Conservation (phyloP, 2,888 invertebrate genomes). For the Campoplex nolae region DNA sequence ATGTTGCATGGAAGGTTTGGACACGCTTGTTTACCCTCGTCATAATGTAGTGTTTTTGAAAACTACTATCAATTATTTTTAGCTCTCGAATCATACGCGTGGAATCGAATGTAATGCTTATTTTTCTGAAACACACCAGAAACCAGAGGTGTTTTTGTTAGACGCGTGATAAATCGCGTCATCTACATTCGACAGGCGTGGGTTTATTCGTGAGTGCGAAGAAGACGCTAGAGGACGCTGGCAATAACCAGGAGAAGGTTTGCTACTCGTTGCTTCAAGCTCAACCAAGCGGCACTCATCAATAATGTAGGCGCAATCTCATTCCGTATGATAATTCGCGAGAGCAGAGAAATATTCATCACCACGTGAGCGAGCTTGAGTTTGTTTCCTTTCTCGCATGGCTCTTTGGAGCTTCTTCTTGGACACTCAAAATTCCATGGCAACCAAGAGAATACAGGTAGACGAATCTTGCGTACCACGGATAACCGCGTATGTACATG, state of each 20-base stretch:
- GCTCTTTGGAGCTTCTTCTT: constrained; percentile 62
- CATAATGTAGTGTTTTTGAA: neutral
- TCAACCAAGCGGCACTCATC: constrained; percentile 72
- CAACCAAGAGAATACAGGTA: constrained; percentile 42
- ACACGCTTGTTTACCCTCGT: neutral
- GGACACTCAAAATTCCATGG: constrained; percentile 65
- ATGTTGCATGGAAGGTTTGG: neutral
- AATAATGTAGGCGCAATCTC: constrained; percentile 82
- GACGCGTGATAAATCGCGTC: constrained; percentile 76
- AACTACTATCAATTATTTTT: neutral
- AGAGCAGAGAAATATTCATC: constrained; percentile 82
- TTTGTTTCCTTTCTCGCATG: constrained; percentile 64
- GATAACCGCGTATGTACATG: constrained; percentile 55
- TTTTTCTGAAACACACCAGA: neutral
- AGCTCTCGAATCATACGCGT: neutral
- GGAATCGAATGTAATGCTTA: neutral
- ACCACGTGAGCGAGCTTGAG: constrained; percentile 73
- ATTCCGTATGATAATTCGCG: constrained; percentile 81
- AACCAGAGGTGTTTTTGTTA: constrained; percentile 14
- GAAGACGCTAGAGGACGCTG: constrained; percentile 42
- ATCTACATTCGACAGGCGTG: constrained; percentile 69
- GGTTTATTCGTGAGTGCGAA: constrained; percentile 58
- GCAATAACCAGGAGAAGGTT: constrained; percentile 71
- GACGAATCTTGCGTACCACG: constrained; percentile 4
- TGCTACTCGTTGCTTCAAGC: constrained; percentile 64